Evolutionary conservation across 2,113 vertebrate species (phyloP), one percentile per base, ranked within the genome.

Genomic region (Larimichthys crocea): DNA sequence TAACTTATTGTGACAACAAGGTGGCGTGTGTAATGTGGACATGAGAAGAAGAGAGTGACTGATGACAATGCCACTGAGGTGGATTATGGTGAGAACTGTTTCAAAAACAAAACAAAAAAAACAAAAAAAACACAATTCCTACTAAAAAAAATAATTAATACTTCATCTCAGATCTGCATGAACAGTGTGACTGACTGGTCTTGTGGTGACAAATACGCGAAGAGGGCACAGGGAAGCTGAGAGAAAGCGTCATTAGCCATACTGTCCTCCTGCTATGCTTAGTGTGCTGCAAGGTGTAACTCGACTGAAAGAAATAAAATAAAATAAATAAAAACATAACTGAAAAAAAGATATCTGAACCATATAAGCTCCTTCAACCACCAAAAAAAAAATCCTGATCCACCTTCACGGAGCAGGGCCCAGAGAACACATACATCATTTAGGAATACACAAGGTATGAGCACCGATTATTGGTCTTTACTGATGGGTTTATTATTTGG

Each of bases 31-130:
- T 59, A 53, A 78, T 3, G 44, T 67, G 59, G 62, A 85, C 19
- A 74, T 80, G 53, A 84, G 61, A 76, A 83, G 84, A 80, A 67
- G 42, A 82, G 49, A 73, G 56, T 76, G 75, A 80, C 31, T 59
- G 83, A 82, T 69, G 77, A 44, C 53, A 56, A 78, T 76, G 69
- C 10, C 0, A 42, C 50, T 52, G 14, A 71, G 55, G 53, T 74
- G 64, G 67, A 71, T 76, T 55, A 78, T 71, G 71, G 35, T 29
- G 73, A 75, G 64, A 63, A 70, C 40, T 59, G 19, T 71, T 79
- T 60, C 26, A 63, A 3, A 49, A 79, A 40, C 31, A 24, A 24
- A 24, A 40, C 4, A 68, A 71, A 24, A 24, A 24, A 1, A 26
- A 26, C 1, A 11, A 22, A 19, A 50, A 70, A 50, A 3, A 53